These are phyloP conservation scores for Corvus hawaiiensis DNA, from an alignment of 2,113 vertebrate species.

Conservation along the genomic window DNA sequence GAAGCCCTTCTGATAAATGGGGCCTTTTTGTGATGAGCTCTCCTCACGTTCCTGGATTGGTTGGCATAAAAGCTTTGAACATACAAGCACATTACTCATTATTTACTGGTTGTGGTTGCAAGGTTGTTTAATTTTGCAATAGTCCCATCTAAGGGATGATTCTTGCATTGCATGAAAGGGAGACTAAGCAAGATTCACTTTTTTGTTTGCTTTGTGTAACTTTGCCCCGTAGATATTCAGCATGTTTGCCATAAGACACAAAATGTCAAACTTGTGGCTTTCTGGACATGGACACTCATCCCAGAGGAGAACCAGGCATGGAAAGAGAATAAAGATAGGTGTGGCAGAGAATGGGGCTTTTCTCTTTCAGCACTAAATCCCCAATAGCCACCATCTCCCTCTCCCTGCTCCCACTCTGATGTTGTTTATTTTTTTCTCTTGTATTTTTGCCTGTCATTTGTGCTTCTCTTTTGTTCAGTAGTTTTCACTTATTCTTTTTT, in stretches of 20 bases:
- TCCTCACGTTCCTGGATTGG: constrained; percentile 13
- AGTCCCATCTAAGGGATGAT: constrained; percentile 68
- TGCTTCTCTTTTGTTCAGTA: neutral
- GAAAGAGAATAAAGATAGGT: neutral
- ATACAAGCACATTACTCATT: constrained; percentile 26
- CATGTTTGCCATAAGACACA: neutral
- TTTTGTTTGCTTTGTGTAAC: neutral
- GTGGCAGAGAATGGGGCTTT: neutral
- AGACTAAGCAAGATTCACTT: neutral
- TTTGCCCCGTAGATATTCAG: neutral
- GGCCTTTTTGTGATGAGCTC: constrained; percentile 40
- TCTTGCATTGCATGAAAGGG: constrained; percentile 47
- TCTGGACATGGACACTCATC: neutral
- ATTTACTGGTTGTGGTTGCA: neutral
- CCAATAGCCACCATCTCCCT: neutral
- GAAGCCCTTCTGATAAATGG: constrained; percentile 56
- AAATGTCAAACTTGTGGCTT: neutral
- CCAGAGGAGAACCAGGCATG: neutral
- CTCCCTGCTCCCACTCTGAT: neutral
- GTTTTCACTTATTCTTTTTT: neutral
- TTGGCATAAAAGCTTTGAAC: constrained; percentile 31
- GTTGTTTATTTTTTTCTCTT: neutral
- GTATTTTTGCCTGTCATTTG: neutral
- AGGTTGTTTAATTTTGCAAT: constrained; percentile 59
- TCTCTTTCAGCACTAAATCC: neutral